A percentile compares a stretch with the other conserved stretches of the same genome.
Conservation (phyloP, 2,797 vertebrate genomes). For the Poeciliopsis infans region DNA sequence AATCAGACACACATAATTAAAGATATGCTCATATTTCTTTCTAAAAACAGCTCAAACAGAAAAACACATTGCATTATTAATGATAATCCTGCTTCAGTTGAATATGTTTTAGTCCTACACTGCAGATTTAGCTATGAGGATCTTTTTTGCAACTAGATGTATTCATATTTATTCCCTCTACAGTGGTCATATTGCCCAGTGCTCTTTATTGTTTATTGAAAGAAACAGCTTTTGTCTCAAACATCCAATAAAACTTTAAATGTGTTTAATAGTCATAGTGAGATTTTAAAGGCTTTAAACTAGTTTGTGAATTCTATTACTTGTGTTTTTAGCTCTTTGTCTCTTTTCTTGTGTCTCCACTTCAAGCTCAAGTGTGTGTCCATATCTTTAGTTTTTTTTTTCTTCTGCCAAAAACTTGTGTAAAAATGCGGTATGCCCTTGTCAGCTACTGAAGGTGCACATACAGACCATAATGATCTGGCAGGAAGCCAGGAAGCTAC, state of each 20-base stretch:
- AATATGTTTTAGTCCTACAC: slow-evolving; percentile 31
- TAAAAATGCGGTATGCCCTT: slow-evolving; percentile 54
- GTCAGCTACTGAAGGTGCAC: slow-evolving; percentile 56
- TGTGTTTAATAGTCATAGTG: slow-evolving; percentile 23
- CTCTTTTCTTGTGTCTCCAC: slow-evolving; percentile 17
- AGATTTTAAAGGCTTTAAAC: slow-evolving; percentile 21
- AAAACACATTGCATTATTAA: slow-evolving; percentile 61
- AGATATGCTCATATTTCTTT: slow-evolving; percentile 49
- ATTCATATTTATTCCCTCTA: not conserved
- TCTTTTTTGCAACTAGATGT: slow-evolving; percentile 15
- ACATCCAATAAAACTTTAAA: slow-evolving; percentile 15
- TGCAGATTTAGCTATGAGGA: slow-evolving; percentile 9
- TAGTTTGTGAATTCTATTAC: slow-evolving; percentile 7
- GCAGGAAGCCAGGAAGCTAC: slow-evolving; percentile 50
- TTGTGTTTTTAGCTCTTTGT: slow-evolving; percentile 18
- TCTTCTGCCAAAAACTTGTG: slow-evolving; percentile 24
- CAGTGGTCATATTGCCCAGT: not conserved
- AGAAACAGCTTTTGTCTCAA: not conserved
- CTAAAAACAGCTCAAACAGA: slow-evolving; percentile 38
- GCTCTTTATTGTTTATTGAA: slow-evolving; percentile 18
- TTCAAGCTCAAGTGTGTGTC: slow-evolving; percentile 16
- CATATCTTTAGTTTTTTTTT: slow-evolving; percentile 20
- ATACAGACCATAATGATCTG: slow-evolving; percentile 64
- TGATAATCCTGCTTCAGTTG: slow-evolving; percentile 44
- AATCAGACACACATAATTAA: slow-evolving; percentile 35